Percentiles rank a stretch among this genome's conserved stretches.
These are phyloP conservation scores for Rhinogobio ventralis DNA, from an alignment of 2,797 vertebrate genomes.

Conservation along the genomic window DNA sequence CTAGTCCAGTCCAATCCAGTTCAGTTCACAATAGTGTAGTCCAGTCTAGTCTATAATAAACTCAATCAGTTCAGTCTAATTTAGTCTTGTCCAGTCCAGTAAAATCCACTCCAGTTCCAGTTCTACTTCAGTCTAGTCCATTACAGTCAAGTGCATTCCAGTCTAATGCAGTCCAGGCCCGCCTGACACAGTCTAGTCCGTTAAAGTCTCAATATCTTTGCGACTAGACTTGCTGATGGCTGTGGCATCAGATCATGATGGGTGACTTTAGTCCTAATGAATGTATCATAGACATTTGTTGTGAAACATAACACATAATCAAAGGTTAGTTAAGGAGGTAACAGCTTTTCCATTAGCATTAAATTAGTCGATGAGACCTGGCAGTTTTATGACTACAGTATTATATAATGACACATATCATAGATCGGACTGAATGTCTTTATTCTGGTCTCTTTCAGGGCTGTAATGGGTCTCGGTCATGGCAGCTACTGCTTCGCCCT, in stretches of 20 bases:
- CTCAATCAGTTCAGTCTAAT: neutral
- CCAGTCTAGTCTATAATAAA: neutral
- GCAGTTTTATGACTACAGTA: neutral
- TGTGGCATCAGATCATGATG: neutral
- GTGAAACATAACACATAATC: slow-evolving; percentile 18
- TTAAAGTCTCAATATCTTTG: neutral
- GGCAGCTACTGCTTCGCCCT: slow-evolving; percentile 92
- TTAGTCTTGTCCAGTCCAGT: neutral
- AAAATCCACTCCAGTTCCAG: neutral
- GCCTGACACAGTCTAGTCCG: neutral
- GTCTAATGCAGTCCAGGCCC: neutral
- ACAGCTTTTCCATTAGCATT: slow-evolving; percentile 17
- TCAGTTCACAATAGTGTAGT: too few species aligned
- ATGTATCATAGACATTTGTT: neutral
- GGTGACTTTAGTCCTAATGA: neutral
- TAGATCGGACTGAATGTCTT: neutral
- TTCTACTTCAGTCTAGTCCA: too few species aligned
- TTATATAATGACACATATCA: slow-evolving; percentile 4
- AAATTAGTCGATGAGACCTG: slow-evolving; percentile 3
- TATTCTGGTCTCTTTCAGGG: slow-evolving; percentile 72
- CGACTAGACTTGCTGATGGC: neutral
- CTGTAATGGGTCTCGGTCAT: slow-evolving; percentile 80
- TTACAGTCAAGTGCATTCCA: neutral
- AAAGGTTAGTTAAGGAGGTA: slow-evolving; percentile 10
- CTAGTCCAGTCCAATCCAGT: neutral